These are phyloP conservation scores for Drosophila diplacantha DNA, from an alignment of 2,888 invertebrate species.

Conservation along the genomic window DNA sequence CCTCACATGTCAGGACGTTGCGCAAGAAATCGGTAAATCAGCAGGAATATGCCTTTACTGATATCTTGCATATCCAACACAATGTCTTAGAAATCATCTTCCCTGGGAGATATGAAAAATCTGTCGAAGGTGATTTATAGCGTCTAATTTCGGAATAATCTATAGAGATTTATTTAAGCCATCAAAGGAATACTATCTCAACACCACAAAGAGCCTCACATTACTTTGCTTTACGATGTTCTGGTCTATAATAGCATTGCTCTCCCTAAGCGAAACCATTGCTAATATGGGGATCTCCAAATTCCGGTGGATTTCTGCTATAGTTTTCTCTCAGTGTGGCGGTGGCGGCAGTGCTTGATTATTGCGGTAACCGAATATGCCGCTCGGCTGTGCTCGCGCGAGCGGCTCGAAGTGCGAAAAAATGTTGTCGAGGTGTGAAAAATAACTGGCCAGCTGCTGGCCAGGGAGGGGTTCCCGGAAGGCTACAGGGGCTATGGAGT, in stretches of 20 bases:
- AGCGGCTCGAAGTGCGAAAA: conserved; percentile 68
- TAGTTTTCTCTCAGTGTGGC: conserved; percentile 20
- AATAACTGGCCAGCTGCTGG: conserved; percentile 67
- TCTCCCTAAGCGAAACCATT: too few species aligned
- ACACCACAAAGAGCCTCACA: not conserved
- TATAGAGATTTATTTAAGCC: not conserved
- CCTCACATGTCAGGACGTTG: not conserved
- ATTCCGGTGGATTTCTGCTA: not conserved
- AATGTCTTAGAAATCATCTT: not conserved
- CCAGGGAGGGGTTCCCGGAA: not conserved
- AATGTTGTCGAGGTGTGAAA: conserved; percentile 76
- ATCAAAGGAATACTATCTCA: not conserved
- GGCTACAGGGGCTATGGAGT: conserved; percentile 2
- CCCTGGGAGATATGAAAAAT: not conserved
- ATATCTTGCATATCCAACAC: not conserved
- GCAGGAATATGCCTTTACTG: not conserved
- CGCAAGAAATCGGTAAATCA: not conserved
- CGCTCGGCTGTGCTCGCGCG: conserved; percentile 28
- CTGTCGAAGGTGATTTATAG: not conserved
- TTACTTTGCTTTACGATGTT: not conserved
- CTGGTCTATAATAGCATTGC: too few species aligned
- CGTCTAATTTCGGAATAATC: not conserved
- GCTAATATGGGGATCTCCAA: too few species aligned
- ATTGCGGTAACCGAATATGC: conserved; percentile 65
- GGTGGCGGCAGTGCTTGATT: conserved; percentile 50